Conservation (phyloP, 2,797 vertebrate species). For the Hypotaenidia okinawae region DNA sequence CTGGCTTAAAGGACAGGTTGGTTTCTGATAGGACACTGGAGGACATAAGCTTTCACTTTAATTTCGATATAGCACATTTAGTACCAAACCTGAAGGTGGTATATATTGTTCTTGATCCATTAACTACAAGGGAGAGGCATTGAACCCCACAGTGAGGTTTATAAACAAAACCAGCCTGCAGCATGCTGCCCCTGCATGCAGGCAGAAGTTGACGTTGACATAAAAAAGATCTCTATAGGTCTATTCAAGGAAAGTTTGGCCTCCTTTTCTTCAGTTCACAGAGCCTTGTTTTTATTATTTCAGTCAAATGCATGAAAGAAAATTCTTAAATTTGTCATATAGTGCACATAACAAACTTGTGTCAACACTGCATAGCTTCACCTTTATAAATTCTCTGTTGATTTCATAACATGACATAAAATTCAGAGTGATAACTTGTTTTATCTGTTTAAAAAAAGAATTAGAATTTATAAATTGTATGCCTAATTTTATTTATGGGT, state of each 20-base stretch:
- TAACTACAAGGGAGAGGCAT: background rate
- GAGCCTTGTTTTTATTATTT: background rate
- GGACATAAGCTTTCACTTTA: background rate
- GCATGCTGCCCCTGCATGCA: accelerated
- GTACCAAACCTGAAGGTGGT: background rate
- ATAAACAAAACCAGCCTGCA: background rate
- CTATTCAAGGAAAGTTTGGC: background rate
- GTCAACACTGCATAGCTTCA: background rate
- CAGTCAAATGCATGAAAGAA: background rate
- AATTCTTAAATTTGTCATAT: background rate
- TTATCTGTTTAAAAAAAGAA: background rate
- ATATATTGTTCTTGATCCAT: background rate
- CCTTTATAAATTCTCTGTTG: background rate
- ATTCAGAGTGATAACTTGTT: background rate
- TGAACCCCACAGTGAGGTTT: background rate
- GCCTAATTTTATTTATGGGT: background rate
- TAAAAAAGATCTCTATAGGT: background rate
- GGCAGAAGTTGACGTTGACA: background rate
- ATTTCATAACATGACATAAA: background rate
- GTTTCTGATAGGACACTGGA: background rate
- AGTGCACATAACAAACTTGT: background rate
- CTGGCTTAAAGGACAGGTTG: background rate
- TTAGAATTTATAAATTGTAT: background rate
- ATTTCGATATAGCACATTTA: background rate
- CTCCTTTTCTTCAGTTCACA: background rate